A percentile compares a stretch with the other conserved stretches of the same genome.
phyloP scores from a whole-genome alignment of 1,140 invertebrate genomes.

The Saccostrea cuccullata region DNA sequence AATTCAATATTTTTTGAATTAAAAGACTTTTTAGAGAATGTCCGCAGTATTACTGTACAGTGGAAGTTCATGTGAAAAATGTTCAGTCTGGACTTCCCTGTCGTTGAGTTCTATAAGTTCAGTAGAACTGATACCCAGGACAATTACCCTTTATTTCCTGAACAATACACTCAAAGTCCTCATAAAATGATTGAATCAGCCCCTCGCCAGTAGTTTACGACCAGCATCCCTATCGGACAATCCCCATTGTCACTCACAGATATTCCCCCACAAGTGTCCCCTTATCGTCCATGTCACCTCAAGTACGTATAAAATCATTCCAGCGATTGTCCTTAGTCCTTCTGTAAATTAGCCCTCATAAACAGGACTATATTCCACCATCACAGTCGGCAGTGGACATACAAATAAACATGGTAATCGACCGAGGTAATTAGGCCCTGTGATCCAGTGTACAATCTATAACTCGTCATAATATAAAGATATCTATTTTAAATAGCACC shows the following conservation, averaged over 20 bases:
- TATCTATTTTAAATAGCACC: background rate
- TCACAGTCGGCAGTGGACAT: background rate
- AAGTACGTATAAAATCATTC: constrained; percentile 30
- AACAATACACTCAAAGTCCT: background rate
- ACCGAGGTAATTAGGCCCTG: background rate
- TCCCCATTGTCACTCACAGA: background rate
- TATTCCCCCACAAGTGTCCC: background rate
- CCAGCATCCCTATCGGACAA: background rate
- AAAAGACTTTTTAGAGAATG: too few species aligned
- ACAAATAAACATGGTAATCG: constrained; percentile 26
- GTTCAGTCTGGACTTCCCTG: too few species aligned
- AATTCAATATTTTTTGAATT: too few species aligned
- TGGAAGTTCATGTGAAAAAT: too few species aligned
- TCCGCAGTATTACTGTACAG: too few species aligned
- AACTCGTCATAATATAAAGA: constrained; percentile 10
- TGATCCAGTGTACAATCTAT: background rate
- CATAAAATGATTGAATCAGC: background rate
- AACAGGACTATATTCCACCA: background rate
- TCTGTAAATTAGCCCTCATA: constrained; percentile 32
- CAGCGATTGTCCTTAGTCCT: constrained; percentile 1
- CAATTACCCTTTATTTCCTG: background rate
- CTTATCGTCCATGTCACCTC: background rate
- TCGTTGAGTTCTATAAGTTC: too few species aligned
- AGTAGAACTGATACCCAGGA: too few species aligned
- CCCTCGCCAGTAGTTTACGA: background rate